Conservation (phyloP, 2,797 vertebrate species). For the Lagothrix lagotricha region DNA sequence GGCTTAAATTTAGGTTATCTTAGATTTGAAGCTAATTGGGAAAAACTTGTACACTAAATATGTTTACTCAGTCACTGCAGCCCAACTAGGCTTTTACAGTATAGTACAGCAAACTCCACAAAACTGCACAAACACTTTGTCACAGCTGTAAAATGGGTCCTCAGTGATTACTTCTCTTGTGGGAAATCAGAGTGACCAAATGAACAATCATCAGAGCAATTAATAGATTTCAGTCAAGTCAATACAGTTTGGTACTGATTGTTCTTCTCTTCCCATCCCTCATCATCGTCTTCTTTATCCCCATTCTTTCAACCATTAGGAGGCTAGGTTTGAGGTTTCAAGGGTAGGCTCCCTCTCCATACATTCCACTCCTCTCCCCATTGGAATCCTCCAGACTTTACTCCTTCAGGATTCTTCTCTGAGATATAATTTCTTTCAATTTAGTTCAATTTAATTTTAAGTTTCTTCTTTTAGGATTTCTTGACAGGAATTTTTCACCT, state of each 20-base stretch:
- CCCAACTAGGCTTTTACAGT: not conserved
- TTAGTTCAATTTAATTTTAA: not conserved
- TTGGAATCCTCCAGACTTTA: not conserved
- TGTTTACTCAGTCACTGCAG: not conserved
- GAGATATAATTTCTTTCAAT: too few relatives aligned
- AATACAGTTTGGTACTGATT: not conserved
- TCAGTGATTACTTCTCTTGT: not conserved
- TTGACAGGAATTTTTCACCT: not conserved
- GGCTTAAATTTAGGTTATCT: constrained; percentile 33
- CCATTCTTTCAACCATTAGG: fast-evolving
- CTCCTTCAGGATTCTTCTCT: not conserved
- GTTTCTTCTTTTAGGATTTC: not conserved
- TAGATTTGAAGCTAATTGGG: constrained; percentile 37
- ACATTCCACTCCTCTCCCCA: not conserved
- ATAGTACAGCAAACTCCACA: not conserved
- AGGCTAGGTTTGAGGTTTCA: not conserved
- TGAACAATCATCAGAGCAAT: too few relatives aligned
- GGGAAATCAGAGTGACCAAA: not conserved
- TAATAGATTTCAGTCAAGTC: not conserved
- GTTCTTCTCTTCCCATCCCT: not conserved
- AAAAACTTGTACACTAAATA: not conserved
- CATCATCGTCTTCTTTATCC: not conserved
- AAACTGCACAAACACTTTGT: not conserved
- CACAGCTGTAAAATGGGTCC: not conserved
- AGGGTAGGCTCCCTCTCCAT: fast-evolving